These are phyloP conservation scores for Mayetiola destructor DNA, from an alignment of 2,888 invertebrate genomes.

Conservation along the genomic window DNA sequence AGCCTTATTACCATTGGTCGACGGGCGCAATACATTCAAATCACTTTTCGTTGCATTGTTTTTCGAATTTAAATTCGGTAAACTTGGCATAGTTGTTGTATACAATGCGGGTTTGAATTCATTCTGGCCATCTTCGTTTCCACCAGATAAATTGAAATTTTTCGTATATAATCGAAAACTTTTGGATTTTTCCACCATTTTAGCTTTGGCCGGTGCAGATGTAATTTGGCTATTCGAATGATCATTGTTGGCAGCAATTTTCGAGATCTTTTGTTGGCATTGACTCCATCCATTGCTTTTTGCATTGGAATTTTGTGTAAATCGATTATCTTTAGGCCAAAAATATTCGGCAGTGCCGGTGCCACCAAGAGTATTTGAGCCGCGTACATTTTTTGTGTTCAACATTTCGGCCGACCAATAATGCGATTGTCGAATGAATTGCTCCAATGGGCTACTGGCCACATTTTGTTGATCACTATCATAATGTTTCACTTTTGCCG, in stretches of 20 bases:
- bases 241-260: constrained; percentile 18
- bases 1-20: background rate
- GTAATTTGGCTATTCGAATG: constrained; percentile 20
- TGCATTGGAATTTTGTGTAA: background rate
- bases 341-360: constrained; percentile 33
- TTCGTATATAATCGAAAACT: constrained; percentile 52
- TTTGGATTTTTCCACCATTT: constrained; percentile 53
- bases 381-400: constrained; percentile 26
- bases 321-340: constrained; percentile 25
- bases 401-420: constrained; percentile 36
- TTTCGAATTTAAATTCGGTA: constrained; percentile 28
- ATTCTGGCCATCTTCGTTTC: constrained; percentile 1
- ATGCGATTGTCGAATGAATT: constrained; percentile 21
- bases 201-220: constrained; percentile 36
- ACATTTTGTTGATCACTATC: constrained; percentile 10
- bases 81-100: constrained; percentile 27
- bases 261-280: constrained; percentile 40
- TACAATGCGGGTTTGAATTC: background rate
- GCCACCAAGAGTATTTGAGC: constrained; percentile 25
- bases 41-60: background rate
- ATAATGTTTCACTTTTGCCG: background rate
- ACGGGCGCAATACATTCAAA: background rate
- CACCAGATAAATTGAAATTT: constrained; percentile 24
- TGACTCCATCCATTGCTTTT: constrained; percentile 36
- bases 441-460: no score